Conservation (phyloP, 2,888 invertebrate genomes). For the Allophyes oxyacanthae region DNA sequence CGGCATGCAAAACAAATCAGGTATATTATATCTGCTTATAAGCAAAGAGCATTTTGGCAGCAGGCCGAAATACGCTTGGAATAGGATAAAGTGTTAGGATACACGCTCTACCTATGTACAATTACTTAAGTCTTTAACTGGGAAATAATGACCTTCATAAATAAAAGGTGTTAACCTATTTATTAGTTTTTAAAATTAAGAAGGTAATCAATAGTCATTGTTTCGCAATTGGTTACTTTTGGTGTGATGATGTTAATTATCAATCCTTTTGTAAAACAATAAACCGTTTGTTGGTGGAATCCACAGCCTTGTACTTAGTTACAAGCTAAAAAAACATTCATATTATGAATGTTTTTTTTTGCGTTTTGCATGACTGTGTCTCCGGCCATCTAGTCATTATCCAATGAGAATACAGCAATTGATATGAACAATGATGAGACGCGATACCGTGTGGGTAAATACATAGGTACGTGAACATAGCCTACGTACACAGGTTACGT, state of each 20-base stretch:
- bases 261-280: constrained; percentile 33
- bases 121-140: too few relatives aligned
- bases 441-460: constrained; percentile 69
- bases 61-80: constrained; percentile 7
- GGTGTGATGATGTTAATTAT: constrained; percentile 51
- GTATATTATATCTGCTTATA: too few relatives aligned
- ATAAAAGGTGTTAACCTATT: too few relatives aligned
- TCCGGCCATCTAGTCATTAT: constrained; percentile 68
- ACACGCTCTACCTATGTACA: too few relatives aligned
- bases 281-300: constrained; percentile 19
- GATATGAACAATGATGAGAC: constrained; percentile 78
- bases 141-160: too few relatives aligned
- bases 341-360: constrained; percentile 72
- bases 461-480: constrained; percentile 57
- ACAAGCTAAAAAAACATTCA: too few relatives aligned
- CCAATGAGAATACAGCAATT: constrained; percentile 77
- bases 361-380: constrained; percentile 67
- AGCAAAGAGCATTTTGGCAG: constrained; percentile 19
- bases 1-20: too few relatives aligned
- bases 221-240: constrained; percentile 34
- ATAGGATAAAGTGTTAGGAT: too few relatives aligned
- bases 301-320: constrained; percentile 74
- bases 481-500: constrained; percentile 70
- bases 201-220: constrained; percentile 17
- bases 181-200: too few relatives aligned